Percentiles rank a stretch among this genome's conserved stretches.
These are phyloP conservation scores for Hafferia zeledoni DNA, from an alignment of 2,797 vertebrate species.

Conservation along the genomic window DNA sequence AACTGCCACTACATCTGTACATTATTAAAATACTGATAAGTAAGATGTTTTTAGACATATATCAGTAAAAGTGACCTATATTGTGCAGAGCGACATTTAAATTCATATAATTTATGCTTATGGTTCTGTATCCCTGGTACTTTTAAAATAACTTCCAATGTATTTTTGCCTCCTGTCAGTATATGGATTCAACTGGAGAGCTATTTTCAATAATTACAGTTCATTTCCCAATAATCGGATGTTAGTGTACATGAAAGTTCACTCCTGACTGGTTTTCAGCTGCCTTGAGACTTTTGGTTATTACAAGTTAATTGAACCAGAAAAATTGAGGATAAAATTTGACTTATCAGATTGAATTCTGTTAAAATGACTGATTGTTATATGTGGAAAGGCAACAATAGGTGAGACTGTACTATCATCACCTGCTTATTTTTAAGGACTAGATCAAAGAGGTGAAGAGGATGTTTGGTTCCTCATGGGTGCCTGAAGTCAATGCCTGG, in stretches of 20 bases:
- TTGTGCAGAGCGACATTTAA: background rate
- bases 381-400: background rate
- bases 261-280: constrained; percentile 14
- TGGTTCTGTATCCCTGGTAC: background rate
- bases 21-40: constrained; percentile 1
- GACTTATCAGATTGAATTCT: constrained; percentile 8
- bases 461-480: constrained; percentile 5
- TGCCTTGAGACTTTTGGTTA: constrained; percentile 44
- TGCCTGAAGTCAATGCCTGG: constrained; percentile 4
- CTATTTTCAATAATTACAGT: constrained; percentile 29
- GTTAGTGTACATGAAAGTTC: constrained; percentile 7
- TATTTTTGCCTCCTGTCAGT: background rate
- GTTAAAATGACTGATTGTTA: background rate
- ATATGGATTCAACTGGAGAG: background rate
- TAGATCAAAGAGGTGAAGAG: constrained; percentile 11
- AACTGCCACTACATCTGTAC: background rate
- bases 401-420: constrained; percentile 14
- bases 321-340: constrained; percentile 33
- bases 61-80: background rate
- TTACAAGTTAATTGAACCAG: constrained; percentile 42
- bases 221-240: constrained; percentile 26
- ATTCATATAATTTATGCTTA: background rate
- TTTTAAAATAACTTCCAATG: background rate
- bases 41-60: background rate
- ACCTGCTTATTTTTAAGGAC: constrained; percentile 48